Base-by-base conservation (phyloP, 2,113 vertebrate species). In the Cinclus mexicanus region DNA sequence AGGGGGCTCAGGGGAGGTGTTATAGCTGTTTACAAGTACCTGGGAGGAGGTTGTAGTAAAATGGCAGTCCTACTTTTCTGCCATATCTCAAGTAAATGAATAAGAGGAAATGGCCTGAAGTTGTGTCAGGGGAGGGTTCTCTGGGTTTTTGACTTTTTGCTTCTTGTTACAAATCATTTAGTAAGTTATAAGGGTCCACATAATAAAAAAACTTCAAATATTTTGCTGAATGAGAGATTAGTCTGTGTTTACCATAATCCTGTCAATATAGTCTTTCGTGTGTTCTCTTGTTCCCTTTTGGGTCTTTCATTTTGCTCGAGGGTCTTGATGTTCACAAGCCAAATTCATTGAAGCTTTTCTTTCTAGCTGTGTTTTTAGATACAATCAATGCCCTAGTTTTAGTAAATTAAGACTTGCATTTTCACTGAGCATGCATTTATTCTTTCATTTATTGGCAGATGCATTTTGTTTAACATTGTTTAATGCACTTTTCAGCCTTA, bases 1-100 rank as follows among this genome's bases (percentile, higher is more conserved):
- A 50, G 14, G 25, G 65, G 11, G 5, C 8, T 23, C 5, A 16
- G 14, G 21, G 9, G 16, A 6, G 8, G 37, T 2, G 0, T 11
- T 6, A 17, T 3, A 52, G 14, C 10, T 81, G 7, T 52, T 56
- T 33, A 37, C 15, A 65, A 12, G 19, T 31, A 57, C 37, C 12
- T 39, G 26, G 59, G 59, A 33, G 15, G 12, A 44, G 10, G 4
- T 8, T 52, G 12, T 33, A 37, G 12, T 33, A 35, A 59, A 41
- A 35, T 17, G 26, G 23, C 6, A 14, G 8, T 65, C 15, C 11
- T 17, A 44, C 14, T 50, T 35, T 26, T 23, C 50, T 72, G 12
- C 26, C 6, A 6, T 2, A 1, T 72, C 11, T 44, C 44, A 59
- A 42, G 23, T 23, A 25, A 57, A 65, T 37, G 22, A 72, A 20